Evolutionary conservation across 2,888 invertebrate species (phyloP).

Genomic region (Ochlodes sylvanus): DNA sequence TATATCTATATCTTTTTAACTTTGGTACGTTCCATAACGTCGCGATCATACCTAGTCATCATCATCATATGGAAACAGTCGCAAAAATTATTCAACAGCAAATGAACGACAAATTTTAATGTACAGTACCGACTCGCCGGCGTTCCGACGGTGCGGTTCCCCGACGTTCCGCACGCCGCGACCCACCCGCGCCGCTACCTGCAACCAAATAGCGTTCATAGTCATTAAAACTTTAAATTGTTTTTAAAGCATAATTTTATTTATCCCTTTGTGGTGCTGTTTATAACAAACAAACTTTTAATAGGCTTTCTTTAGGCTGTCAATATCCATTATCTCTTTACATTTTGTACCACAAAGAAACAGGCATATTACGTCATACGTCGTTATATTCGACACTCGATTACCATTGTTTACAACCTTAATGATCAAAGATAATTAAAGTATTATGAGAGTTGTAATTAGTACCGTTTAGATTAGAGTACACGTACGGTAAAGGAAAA

Average conservation of each 20-base stretch:
- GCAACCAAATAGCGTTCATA: conserved; percentile 27
- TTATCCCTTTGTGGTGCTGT: background rate
- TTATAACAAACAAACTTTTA: background rate
- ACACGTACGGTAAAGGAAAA: background rate
- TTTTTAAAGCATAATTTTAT: background rate
- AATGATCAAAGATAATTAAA: no score
- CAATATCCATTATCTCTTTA: background rate
- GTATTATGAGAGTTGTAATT: background rate
- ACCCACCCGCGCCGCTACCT: conserved; percentile 68
- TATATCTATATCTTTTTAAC: no score
- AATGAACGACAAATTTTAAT: background rate
- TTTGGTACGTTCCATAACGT: no score
- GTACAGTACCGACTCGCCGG: conserved; percentile 60
- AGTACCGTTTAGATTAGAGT: background rate
- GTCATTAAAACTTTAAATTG: background rate
- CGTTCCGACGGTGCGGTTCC: conserved; percentile 64
- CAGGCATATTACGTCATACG: background rate
- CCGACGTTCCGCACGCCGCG: conserved; percentile 61
- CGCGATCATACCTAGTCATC: no score
- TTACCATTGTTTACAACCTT: background rate
- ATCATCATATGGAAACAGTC: no score
- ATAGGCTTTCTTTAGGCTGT: no score
- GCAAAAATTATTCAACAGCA: no score
- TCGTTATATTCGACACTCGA: background rate
- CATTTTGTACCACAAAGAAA: background rate